Conservation (phyloP, 1,140 invertebrate genomes). For the Drosophila kepulauana region DNA sequence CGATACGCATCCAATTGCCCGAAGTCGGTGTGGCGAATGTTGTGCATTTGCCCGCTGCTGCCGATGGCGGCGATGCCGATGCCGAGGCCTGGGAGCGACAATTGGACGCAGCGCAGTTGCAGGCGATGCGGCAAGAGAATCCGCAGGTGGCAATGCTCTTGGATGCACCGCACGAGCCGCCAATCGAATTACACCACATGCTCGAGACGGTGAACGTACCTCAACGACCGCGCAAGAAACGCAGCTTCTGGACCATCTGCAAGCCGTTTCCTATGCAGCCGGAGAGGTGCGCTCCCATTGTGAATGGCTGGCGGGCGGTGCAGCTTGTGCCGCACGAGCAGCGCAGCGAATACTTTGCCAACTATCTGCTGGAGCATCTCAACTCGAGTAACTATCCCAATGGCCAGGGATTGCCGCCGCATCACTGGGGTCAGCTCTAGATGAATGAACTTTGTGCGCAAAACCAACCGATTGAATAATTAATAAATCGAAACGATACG, state of each 20-base stretch:
- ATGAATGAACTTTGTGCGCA: background rate
- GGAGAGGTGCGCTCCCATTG: slow-evolving; percentile 48
- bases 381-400: slow-evolving; percentile 70
- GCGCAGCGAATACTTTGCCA: slow-evolving; percentile 57
- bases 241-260: slow-evolving; percentile 57
- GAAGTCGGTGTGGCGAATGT: slow-evolving; percentile 20
- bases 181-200: slow-evolving; percentile 37
- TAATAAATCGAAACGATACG: slow-evolving; percentile 9
- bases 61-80: slow-evolving; percentile 4
- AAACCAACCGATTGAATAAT: slow-evolving; percentile 9
- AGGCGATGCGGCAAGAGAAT: slow-evolving; percentile 31
- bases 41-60: slow-evolving; percentile 21
- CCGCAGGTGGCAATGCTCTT: slow-evolving; percentile 41
- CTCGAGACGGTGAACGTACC: slow-evolving; percentile 11
- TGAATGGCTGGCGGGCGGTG: slow-evolving; percentile 47
- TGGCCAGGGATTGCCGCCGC: slow-evolving; percentile 57
- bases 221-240: slow-evolving; percentile 51
- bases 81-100: slow-evolving; percentile 17
- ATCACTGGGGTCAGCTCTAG: slow-evolving; percentile 67
- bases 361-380: slow-evolving; percentile 63
- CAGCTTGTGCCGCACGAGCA: slow-evolving; percentile 38
- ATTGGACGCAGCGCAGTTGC: slow-evolving; percentile 28
- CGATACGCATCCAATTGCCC: slow-evolving; percentile 24
- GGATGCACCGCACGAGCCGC: slow-evolving; percentile 64
- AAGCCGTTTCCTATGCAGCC: slow-evolving; percentile 44